Evolutionary conservation across 2,113 vertebrate genomes (phyloP), one percentile per base, ranked within the genome.

Genomic region (Caranx ignobilis): DNA sequence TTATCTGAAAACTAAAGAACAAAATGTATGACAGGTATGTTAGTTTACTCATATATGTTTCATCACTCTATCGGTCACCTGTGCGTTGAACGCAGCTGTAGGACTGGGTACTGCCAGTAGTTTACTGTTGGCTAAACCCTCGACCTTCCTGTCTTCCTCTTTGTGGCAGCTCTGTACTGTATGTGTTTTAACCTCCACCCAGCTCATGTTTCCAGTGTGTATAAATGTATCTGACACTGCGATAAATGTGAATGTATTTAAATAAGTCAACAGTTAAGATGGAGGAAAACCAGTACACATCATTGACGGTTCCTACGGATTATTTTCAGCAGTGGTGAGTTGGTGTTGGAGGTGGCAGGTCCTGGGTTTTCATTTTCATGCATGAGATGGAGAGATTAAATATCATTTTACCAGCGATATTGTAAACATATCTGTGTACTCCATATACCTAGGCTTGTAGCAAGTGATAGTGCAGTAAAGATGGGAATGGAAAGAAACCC

Each of bases 311-410:
- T 52, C 90, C 89, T n/a, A 89, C 92, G 89, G 94, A 95, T 89
- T 95, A 95, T 87, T 94, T 94, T 67, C 94, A 95, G 86, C 92
- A 95, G 66, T 95, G 95, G 95, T 95, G 93, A 95, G 95, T 94
- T 91, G 73, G 73, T 82, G 86, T 26, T 71, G 88, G 77, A 88
- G 85, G 71, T 65, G 77, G 71, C 63, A 56, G 75, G 81, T 88
- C 75, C 41, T 63, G 62, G 60, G 41, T 88, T 72, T 66, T 72
- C 83, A 87, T 90, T 78, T 72, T 77, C 76, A 88, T 92, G 90
- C 87, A 89, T 90, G 85, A 63, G 52, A 78, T 63, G 70, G 11
- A 82, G 64, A 21, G 52, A 73, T 34, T 61, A 60, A 32, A 55
- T 2, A 52, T 7, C 73, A 73, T 84, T 11, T 69, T 43, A 66